Conservation (phyloP, 2,797 vertebrate species). For the Artibeus lituratus region DNA sequence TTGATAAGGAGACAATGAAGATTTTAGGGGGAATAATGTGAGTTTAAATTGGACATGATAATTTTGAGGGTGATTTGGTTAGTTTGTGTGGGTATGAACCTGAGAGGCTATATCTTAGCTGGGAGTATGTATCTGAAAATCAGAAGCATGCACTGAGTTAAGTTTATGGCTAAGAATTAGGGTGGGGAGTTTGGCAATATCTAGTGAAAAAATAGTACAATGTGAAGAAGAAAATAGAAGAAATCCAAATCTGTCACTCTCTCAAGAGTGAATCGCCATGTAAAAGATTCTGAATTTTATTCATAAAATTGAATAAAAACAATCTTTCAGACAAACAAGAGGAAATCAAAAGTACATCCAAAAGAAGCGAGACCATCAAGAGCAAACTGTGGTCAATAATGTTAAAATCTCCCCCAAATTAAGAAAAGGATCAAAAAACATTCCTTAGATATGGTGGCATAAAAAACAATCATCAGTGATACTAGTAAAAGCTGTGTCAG, state of each 20-base stretch:
- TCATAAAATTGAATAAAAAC: not conserved
- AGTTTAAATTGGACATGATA: not conserved
- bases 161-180: not conserved
- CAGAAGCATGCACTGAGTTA: not conserved
- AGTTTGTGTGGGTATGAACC: not conserved
- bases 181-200: not conserved
- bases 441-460: not conserved
- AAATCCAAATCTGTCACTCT: not conserved
- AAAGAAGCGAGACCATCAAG: not conserved
- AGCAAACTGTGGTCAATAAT: not conserved
- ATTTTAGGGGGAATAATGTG: not conserved
- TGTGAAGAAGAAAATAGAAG: not conserved
- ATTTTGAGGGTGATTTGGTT: not conserved
- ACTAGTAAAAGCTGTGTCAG: not conserved
- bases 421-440: not conserved
- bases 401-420: not conserved
- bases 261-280: not conserved
- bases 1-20: not conserved
- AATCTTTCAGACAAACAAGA: not conserved
- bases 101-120: not conserved
- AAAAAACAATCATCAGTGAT: not conserved
- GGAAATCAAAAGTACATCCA: not conserved
- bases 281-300: too few relatives aligned
- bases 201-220: not conserved
- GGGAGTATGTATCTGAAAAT: not conserved